phyloP scores from a whole-genome alignment of 2,797 vertebrate species.

The Holocentrus rufus region DNA sequence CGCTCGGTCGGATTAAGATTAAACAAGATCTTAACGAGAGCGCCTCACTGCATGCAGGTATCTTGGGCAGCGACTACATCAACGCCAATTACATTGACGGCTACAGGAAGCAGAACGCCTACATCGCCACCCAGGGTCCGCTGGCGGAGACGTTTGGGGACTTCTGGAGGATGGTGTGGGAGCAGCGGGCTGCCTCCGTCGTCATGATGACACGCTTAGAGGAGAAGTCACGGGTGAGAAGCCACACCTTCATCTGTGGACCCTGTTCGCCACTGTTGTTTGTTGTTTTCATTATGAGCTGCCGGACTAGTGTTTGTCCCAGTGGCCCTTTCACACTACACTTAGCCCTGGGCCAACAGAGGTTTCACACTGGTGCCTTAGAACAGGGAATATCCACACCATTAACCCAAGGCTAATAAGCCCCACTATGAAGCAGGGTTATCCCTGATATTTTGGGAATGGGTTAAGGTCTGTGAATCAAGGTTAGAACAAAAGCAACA shows the following conservation, averaged over 20 bases:
- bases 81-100: constrained; percentile 98
- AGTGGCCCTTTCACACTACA: too few relatives aligned
- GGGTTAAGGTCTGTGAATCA: too few relatives aligned
- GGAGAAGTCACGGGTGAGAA: constrained; percentile 94
- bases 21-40: constrained; percentile 37
- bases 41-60: constrained; percentile 78
- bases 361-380: too few relatives aligned
- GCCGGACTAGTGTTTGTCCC: background rate
- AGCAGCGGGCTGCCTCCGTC: constrained; percentile 93
- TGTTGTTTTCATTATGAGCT: background rate
- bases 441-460: too few relatives aligned
- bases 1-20: constrained; percentile 52
- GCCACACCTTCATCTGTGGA: constrained; percentile 25
- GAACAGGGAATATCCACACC: too few relatives aligned
- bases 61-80: constrained; percentile 96
- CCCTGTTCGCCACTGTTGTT: constrained; percentile 25
- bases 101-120: constrained; percentile 97
- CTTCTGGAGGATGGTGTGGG: constrained; percentile 99
- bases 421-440: too few relatives aligned
- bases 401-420: too few relatives aligned
- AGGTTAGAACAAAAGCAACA: too few relatives aligned
- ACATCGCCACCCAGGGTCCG: constrained; percentile 96
- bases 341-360: too few relatives aligned
- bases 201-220: constrained; percentile 99
- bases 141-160: constrained; percentile 95